These are phyloP conservation scores for Dryomyza anilis DNA, from an alignment of 2,888 invertebrate species.

Conservation along the genomic window DNA sequence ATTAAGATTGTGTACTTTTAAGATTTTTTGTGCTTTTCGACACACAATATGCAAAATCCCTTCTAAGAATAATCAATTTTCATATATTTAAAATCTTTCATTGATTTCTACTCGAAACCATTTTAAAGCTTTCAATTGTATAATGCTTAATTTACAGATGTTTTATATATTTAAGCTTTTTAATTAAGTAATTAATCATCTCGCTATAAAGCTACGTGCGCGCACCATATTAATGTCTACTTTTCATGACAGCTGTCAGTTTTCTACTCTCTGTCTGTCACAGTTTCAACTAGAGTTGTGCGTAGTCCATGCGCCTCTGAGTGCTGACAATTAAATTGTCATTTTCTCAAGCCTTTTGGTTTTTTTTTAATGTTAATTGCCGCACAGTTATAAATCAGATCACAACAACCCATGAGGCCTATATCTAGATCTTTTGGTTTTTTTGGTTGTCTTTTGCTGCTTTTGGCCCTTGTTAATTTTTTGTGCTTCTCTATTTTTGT, in stretches of 20 bases:
- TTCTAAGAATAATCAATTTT: too few relatives aligned
- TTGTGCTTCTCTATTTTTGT: constrained; percentile 18
- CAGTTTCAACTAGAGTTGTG: too few relatives aligned
- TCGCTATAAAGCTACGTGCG: constrained; percentile 26
- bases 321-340: constrained; percentile 58
- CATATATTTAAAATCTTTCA: background rate
- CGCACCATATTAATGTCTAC: constrained; percentile 9
- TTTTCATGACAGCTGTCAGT: constrained; percentile 18
- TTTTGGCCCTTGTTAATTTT: constrained; percentile 44
- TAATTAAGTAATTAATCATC: constrained; percentile 57
- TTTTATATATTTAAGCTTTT: constrained; percentile 38
- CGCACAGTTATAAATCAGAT: constrained; percentile 54
- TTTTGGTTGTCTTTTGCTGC: constrained; percentile 37
- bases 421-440: too few relatives aligned
- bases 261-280: constrained; percentile 38
- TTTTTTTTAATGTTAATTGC: constrained; percentile 50
- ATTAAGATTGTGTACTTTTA: too few relatives aligned
- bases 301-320: too few relatives aligned
- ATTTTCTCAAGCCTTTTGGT: constrained; percentile 49
- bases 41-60: too few relatives aligned
- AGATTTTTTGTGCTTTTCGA: too few relatives aligned
- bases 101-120: too few relatives aligned
- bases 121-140: too few relatives aligned
- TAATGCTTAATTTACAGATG: background rate
- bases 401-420: constrained; percentile 35